Evolutionary conservation across 2,888 invertebrate species (phyloP), one percentile per base, ranked within the genome.

Genomic region (Sthenelais limicola): DNA sequence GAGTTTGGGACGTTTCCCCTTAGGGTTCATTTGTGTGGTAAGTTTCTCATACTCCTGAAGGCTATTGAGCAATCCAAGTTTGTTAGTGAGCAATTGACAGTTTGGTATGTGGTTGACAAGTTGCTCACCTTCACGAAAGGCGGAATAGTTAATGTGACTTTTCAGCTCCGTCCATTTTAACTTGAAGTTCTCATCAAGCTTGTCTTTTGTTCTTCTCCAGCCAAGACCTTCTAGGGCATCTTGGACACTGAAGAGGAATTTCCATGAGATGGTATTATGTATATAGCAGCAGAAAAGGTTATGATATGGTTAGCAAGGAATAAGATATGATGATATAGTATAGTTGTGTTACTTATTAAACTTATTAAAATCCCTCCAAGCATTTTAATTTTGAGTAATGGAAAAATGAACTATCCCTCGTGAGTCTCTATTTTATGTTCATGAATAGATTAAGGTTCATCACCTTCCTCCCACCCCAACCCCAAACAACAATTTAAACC

Each of bases 31-130:
- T 24, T 84, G 82, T 48, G 79, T 79, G n/a, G 81, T 81, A 26
- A 52, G 72, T 18, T 86, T 74, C 73, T 85, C 85, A 74, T 86
- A 88, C 56, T 86, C 85, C 77, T 85, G 84, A 12, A 88, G 81
- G 73, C 83, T 85, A 78, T 84, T 85, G 32, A 87, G 78, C 35
- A 88, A 80, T 15, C 87, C 86, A 15, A 87, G 30, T 76, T 88
- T 88, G 79, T 88, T 87, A 52, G 87, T 88, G 62, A 88, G 80
- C 38, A 87, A 78, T 69, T 85, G 82, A 68, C 86, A 85, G 79
- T 88, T 88, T 4, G 87, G 86, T 12, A 88, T 83, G 76, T 87
- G 87, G 77, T 87, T 88, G 33, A 87, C 87, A 58, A 88, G 71
- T 76, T 86, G 86, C 24, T 86, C 85, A 84, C 86, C 86, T 81